Base-by-base conservation (phyloP, 2,113 vertebrate genomes). In the Odocoileus hemionus region DNA sequence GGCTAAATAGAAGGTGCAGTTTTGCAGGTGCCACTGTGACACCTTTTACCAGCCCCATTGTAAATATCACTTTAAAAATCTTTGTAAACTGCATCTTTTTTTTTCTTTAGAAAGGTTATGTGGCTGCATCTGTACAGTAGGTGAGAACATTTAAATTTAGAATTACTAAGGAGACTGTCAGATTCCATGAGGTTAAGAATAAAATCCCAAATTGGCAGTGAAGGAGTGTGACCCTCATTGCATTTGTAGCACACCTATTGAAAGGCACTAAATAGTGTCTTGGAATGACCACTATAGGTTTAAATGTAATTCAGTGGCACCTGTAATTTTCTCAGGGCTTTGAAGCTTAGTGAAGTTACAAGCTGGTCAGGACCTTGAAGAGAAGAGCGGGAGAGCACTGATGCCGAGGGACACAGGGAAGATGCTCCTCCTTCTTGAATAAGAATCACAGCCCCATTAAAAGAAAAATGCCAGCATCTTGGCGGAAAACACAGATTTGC, bases 381-480 rank as follows among this genome's bases (percentile, higher is more conserved):
- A 78, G 60, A 92, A 28, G 67, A 33, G 25, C 10, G 64, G 54
- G 80, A 80, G 76, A 92, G 36, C 60, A 28, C 1, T 14, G 95
- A 89, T 92, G 67, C 67, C 82, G 74, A 39, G 21, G 52, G 10
- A 67, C 74, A 70, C 45, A 47, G 47, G 67, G 76, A 93, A 95
- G 85, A 89, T 91, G 85, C 39, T 88, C n/a, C 97, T 96, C 70
- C 78, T 93, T 97, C 94, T 96, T 95, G 94, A 98, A 83, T 86
- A 86, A 91, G 74, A 95, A 95, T 91, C 86, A 79, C 55, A 64
- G 88, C 80, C 83, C 82, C 91, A 74, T 96, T 91, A 96, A 92
- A 94, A 97, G 91, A 95, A 96, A 97, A 97, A 97, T 96, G 94
- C 94, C 94, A 95, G 91, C 23, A 4, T 94, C 86, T 98, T 97